Percentiles rank a stretch among this genome's conserved stretches.
phyloP scores from a whole-genome alignment of 2,888 invertebrate species.

The Argyra leucocephala region DNA sequence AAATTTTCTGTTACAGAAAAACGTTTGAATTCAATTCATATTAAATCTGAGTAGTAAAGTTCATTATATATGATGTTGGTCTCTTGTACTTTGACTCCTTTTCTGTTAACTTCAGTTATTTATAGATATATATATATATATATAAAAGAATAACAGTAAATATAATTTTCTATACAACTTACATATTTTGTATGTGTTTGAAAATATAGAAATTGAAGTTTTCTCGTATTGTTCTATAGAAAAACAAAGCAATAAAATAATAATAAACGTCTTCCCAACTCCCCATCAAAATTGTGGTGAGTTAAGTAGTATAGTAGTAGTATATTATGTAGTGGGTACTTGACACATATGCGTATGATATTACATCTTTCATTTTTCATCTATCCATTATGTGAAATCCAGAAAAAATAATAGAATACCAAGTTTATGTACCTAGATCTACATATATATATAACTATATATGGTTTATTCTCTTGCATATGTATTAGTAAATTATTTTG shows the following conservation, averaged over 20 bases:
- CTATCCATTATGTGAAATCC: not conserved
- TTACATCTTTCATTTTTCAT: not conserved
- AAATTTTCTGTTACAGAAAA: too few relatives aligned
- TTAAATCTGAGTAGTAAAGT: too few relatives aligned
- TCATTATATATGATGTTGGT: not conserved
- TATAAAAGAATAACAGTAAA: not conserved
- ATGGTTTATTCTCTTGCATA: too few relatives aligned
- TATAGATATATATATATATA: not conserved
- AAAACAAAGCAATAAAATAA: not conserved
- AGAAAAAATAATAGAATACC: too few relatives aligned
- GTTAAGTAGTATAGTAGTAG: not conserved
- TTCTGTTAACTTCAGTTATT: not conserved
- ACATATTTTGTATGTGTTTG: too few relatives aligned
- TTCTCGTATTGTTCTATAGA: too few relatives aligned
- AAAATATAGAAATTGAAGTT: too few relatives aligned
- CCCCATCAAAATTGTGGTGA: not conserved
- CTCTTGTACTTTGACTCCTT: not conserved
- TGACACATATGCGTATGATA: conserved; percentile 3
- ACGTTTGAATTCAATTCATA: too few relatives aligned
- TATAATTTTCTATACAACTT: too few relatives aligned
- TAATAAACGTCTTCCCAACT: not conserved
- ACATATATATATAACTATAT: too few relatives aligned
- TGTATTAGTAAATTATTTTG: too few relatives aligned
- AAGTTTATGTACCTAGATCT: too few relatives aligned
- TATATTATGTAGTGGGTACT: not conserved